phyloP scores from a whole-genome alignment of 2,113 vertebrate genomes.

The Cnemophilus loriae region DNA sequence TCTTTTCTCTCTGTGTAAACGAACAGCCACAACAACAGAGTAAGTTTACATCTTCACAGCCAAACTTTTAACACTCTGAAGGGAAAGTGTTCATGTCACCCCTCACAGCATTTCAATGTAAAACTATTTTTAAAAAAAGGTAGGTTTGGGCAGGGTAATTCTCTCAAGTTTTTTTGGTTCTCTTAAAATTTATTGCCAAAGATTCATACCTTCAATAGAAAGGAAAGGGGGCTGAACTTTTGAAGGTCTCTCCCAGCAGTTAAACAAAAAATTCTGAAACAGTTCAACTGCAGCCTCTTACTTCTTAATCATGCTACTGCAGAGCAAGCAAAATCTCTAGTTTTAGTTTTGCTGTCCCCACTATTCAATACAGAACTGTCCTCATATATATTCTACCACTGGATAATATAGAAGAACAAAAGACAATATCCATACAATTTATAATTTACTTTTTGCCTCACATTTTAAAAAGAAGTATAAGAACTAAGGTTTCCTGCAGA shows the following conservation, averaged over 20 bases:
- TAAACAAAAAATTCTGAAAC: neutral
- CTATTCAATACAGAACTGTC: neutral
- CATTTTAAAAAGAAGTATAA: neutral
- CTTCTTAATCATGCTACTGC: neutral
- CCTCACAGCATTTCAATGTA: accelerated
- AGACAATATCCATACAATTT: neutral
- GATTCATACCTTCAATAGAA: neutral
- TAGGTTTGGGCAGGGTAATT: neutral
- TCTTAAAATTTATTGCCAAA: neutral
- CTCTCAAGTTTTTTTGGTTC: neutral
- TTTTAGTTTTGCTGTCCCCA: neutral
- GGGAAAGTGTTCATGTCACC: neutral
- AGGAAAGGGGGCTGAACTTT: neutral
- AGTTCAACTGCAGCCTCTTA: neutral
- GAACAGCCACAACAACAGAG: neutral
- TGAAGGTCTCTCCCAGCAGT: neutral
- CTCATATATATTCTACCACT: neutral
- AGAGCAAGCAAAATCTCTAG: neutral
- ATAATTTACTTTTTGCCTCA: neutral
- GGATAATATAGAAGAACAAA: neutral
- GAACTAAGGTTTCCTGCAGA: neutral
- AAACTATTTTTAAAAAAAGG: neutral
- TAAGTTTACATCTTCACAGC: neutral
- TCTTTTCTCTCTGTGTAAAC: neutral
- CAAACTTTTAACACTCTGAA: neutral